A percentile compares a stretch with the other conserved stretches of the same genome.
Conservation (phyloP, 2,797 vertebrate genomes). For the Lepilemur septentrionalis region DNA sequence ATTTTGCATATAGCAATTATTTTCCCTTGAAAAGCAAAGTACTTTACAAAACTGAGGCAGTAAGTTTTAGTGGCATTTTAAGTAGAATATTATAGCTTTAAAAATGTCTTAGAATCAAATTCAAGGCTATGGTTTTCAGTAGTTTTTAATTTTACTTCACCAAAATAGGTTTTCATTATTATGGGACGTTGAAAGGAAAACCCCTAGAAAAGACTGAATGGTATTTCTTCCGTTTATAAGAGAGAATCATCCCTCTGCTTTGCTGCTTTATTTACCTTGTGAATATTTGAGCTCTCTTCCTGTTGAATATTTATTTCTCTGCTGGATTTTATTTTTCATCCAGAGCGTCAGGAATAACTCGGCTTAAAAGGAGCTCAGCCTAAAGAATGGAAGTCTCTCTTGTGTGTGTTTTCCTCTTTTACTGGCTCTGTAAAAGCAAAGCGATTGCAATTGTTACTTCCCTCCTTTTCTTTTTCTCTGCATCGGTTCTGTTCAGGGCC, state of each 20-base stretch:
- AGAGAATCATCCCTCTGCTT: neutral
- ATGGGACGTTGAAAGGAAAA: neutral
- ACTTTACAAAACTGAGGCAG: conserved; percentile 35
- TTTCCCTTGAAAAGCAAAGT: conserved; percentile 43
- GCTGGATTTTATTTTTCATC: conserved; percentile 43
- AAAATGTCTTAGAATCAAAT: conserved; percentile 54
- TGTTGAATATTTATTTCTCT: conserved; percentile 53
- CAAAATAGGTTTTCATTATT: conserved; percentile 52
- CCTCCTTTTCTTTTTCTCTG: neutral
- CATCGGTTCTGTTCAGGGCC: neutral
- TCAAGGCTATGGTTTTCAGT: neutral
- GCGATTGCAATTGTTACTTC: neutral
- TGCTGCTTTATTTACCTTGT: neutral
- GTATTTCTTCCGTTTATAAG: neutral
- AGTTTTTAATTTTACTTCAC: conserved; percentile 64
- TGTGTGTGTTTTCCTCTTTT: neutral
- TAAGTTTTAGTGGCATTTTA: conserved; percentile 51
- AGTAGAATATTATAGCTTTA: conserved; percentile 51
- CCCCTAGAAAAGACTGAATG: neutral
- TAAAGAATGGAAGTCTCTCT: neutral
- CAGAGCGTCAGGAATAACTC: neutral
- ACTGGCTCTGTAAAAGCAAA: neutral
- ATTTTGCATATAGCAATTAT: conserved; percentile 37
- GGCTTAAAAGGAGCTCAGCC: neutral
- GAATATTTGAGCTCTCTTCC: conserved; percentile 14